These are phyloP conservation scores for Emys orbicularis DNA, from an alignment of 2,797 vertebrate genomes.

Conservation along the genomic window DNA sequence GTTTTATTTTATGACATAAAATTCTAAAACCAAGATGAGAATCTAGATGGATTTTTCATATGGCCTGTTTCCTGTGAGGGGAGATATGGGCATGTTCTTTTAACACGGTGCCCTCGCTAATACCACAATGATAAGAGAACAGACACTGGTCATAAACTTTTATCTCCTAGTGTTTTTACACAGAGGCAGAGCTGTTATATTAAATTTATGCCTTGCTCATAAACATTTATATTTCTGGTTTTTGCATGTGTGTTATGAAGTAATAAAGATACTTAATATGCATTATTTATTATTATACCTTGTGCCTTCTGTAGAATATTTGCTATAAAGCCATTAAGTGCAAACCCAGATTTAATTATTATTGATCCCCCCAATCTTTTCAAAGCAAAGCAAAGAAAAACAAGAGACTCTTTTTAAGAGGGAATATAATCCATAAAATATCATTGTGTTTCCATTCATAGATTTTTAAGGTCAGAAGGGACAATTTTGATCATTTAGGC, in stretches of 20 bases:
- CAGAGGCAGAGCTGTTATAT: not conserved
- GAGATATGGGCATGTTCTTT: not conserved
- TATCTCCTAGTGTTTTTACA: not conserved
- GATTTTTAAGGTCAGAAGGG: not conserved
- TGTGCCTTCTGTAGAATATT: not conserved
- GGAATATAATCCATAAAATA: not conserved
- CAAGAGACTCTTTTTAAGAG: not conserved
- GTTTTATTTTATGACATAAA: not conserved
- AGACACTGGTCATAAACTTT: not conserved
- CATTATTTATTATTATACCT: not conserved
- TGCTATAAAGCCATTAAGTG: not conserved
- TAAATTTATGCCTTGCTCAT: not conserved
- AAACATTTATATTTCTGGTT: not conserved
- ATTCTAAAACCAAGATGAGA: not conserved
- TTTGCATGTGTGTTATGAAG: not conserved
- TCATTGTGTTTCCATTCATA: not conserved
- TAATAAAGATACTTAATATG: not conserved
- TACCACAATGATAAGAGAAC: not conserved
- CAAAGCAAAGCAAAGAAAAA: not conserved
- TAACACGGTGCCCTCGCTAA: not conserved
- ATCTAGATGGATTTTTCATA: not conserved
- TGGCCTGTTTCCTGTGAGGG: not conserved
- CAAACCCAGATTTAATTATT: not conserved
- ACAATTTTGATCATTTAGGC: not conserved
- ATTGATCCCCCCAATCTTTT: not conserved